Evolutionary conservation across 2,113 vertebrate genomes (phyloP).

Genomic region (Herpetotheres cachinnans): DNA sequence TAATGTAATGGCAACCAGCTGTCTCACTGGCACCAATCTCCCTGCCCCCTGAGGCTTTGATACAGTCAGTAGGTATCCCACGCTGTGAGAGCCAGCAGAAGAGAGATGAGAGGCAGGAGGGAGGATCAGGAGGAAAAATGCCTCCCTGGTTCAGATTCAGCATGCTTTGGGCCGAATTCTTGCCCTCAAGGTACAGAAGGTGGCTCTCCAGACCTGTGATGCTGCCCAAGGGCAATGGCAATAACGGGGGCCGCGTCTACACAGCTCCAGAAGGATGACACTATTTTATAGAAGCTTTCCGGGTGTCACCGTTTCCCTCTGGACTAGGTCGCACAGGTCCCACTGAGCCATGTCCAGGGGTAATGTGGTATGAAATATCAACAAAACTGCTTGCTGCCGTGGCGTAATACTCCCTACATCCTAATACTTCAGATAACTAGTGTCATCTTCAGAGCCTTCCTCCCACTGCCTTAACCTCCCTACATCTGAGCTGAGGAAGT

Average conservation of each 20-base stretch:
- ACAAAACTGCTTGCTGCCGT: background rate
- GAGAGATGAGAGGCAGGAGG: background rate
- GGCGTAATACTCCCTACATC: background rate
- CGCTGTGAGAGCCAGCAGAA: background rate
- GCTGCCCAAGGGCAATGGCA: background rate
- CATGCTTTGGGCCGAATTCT: background rate
- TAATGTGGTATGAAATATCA: background rate
- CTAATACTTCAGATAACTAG: background rate
- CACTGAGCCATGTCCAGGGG: fast-evolving
- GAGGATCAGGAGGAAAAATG: background rate
- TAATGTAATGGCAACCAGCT: conserved; percentile 50
- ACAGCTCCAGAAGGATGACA: background rate
- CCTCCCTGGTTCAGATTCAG: background rate
- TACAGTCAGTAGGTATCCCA: background rate
- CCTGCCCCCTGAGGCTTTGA: background rate
- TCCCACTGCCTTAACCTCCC: background rate
- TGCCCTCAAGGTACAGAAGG: background rate
- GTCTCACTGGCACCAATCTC: background rate
- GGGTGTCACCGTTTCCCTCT: fast-evolving
- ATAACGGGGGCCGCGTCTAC: fast-evolving
- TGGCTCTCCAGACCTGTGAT: background rate
- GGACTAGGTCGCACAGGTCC: background rate
- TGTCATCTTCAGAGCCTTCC: background rate
- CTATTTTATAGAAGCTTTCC: background rate
- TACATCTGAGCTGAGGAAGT: background rate